Percentiles rank a stretch among this genome's conserved stretches.
Evolutionary conservation across 2,888 invertebrate genomes (phyloP).

Genomic region (Apamea anceps): DNA sequence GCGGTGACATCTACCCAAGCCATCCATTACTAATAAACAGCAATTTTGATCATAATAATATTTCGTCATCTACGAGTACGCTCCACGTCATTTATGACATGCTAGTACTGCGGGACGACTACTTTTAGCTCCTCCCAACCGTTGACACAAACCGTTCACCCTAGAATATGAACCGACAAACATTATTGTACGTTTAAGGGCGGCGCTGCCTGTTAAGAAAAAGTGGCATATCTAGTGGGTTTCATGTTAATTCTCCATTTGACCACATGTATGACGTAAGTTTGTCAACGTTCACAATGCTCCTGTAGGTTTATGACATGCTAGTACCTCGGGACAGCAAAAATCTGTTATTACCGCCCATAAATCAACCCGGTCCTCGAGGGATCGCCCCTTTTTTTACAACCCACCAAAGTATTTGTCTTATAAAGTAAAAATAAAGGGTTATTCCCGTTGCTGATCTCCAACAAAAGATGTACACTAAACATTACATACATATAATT

Average conservation of each 20-base stretch:
- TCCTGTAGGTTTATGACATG: neutral
- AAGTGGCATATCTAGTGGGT: neutral
- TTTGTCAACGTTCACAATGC: neutral
- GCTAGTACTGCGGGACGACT: neutral
- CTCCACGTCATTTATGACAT: neutral
- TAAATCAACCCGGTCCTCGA: too few species aligned
- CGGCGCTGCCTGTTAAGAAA: neutral
- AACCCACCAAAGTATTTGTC: too few species aligned
- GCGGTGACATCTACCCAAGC: conserved; percentile 96
- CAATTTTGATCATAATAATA: neutral
- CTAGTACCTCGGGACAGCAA: neutral
- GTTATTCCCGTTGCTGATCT: too few species aligned
- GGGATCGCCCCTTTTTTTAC: too few species aligned
- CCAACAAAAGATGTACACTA: too few species aligned
- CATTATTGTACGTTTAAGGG: too few species aligned
- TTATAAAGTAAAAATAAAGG: too few species aligned
- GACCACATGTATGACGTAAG: neutral
- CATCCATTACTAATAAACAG: neutral
- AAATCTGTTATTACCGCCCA: too few species aligned
- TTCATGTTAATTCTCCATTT: neutral
- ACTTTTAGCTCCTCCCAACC: neutral
- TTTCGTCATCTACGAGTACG: neutral
- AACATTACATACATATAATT: too few species aligned
- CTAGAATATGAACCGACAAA: neutral
- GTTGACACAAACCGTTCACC: neutral